Evolutionary conservation across 2,888 invertebrate genomes (phyloP).

Genomic region (Andrena praecox): DNA sequence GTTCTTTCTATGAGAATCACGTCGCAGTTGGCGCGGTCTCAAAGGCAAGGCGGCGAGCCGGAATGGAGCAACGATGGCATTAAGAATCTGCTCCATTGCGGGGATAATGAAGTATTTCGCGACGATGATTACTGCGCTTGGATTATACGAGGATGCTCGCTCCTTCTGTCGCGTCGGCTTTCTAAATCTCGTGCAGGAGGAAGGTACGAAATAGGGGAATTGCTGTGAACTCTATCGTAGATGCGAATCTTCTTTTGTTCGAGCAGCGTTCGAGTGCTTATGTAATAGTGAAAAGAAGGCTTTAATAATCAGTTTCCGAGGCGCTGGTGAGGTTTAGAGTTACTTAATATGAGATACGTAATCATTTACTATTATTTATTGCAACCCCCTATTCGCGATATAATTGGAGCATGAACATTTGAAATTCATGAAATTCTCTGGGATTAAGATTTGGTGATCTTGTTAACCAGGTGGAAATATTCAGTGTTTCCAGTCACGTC

Average conservation of each 20-base stretch:
- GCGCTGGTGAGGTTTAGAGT: no score
- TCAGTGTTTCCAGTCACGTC: background rate
- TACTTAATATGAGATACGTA: no score
- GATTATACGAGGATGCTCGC: background rate
- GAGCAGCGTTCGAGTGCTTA: no score
- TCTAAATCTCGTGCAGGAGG: slow-evolving; percentile 18
- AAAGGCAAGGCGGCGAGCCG: background rate
- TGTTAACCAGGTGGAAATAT: no score
- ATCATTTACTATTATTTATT: no score
- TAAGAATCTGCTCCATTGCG: slow-evolving; percentile 1
- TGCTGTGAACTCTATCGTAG: no score
- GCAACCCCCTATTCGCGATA: no score
- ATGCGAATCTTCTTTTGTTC: no score
- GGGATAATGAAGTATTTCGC: background rate
- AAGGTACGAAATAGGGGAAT: background rate
- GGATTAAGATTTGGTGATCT: no score
- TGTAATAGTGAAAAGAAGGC: no score
- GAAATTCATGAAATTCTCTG: background rate
- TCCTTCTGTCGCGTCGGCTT: slow-evolving; percentile 16
- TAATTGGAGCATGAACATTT: background rate
- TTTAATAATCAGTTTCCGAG: no score
- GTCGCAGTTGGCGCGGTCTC: slow-evolving; percentile 12
- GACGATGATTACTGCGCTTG: slow-evolving; percentile 8
- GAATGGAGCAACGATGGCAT: slow-evolving; percentile 11
- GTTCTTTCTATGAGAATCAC: slow-evolving; percentile 22